A percentile compares a stretch with the other conserved stretches of the same genome.
These are phyloP conservation scores for Sarcophilus harrisii DNA, from an alignment of 2,797 vertebrate species.

Conservation along the genomic window DNA sequence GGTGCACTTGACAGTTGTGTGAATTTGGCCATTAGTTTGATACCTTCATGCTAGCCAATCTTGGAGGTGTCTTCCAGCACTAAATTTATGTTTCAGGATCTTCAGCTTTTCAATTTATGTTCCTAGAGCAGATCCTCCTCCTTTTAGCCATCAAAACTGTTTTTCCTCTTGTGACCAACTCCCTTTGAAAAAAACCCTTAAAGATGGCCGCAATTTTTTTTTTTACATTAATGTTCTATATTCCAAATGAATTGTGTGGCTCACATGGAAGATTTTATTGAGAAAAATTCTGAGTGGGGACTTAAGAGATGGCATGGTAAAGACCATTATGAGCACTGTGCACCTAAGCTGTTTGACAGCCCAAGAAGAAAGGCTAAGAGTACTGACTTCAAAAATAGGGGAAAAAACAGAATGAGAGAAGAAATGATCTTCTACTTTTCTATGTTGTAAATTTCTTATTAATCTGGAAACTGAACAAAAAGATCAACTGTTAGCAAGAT, in stretches of 20 bases:
- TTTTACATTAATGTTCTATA: neutral
- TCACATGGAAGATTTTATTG: neutral
- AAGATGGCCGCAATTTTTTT: neutral
- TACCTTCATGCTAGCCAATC: neutral
- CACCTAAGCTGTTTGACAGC: neutral
- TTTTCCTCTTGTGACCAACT: neutral
- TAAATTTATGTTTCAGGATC: neutral
- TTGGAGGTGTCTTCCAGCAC: neutral
- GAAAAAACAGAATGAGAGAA: neutral
- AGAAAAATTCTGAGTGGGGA: neutral
- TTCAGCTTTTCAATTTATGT: neutral
- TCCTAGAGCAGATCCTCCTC: neutral
- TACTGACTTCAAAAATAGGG: neutral
- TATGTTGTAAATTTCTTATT: constrained; percentile 47
- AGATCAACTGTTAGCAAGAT: constrained; percentile 67
- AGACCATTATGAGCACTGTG: neutral
- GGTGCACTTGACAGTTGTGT: neutral
- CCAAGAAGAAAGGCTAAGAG: neutral
- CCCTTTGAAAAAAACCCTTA: neutral
- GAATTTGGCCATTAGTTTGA: neutral
- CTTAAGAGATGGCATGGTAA: neutral
- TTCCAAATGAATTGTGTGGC: neutral
- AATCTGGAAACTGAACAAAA: constrained; percentile 49
- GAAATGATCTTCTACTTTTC: constrained; percentile 2
- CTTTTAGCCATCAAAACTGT: neutral